A percentile compares a stretch with the other conserved stretches of the same genome.
Evolutionary conservation across 1,140 invertebrate genomes (phyloP).

Genomic region (Zaprionus gabonicus): DNA sequence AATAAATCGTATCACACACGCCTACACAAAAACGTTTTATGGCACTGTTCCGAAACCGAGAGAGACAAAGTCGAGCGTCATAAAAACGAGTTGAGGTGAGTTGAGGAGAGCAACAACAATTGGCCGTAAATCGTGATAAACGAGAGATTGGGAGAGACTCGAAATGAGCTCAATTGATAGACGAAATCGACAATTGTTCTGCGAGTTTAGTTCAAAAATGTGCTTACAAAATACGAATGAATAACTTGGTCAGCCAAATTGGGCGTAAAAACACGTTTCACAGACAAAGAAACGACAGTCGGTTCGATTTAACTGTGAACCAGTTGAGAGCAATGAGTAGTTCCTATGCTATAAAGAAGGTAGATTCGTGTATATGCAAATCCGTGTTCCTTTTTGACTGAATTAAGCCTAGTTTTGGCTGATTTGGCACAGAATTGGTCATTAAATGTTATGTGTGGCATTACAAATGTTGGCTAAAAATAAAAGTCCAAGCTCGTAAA

Average conservation of each 20-base stretch:
- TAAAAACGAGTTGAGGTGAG: conserved; percentile 31
- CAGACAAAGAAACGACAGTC: conserved; percentile 53
- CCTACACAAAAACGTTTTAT: conserved; percentile 55
- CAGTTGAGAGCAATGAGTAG: conserved; percentile 24
- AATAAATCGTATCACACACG: conserved; percentile 57
- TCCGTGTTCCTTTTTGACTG: background rate
- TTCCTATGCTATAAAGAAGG: background rate
- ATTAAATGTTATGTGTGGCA: conserved; percentile 50
- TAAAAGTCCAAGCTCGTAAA: conserved; percentile 73
- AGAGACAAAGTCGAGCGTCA: conserved; percentile 28
- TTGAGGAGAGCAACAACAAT: conserved; percentile 53
- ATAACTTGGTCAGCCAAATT: conserved; percentile 45
- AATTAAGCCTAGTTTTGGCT: background rate
- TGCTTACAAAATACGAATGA: conserved; percentile 19
- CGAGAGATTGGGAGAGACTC: conserved; percentile 41
- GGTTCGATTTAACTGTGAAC: conserved; percentile 53
- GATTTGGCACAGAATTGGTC: conserved; percentile 42
- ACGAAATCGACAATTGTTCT: conserved; percentile 65
- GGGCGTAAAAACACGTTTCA: conserved; percentile 73
- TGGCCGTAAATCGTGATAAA: conserved; percentile 73
- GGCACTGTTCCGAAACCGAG: conserved; percentile 31
- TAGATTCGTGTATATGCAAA: background rate
- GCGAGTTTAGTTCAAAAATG: conserved; percentile 30
- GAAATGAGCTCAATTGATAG: conserved; percentile 62
- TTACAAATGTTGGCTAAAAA: conserved; percentile 74